These are phyloP conservation scores for Saccostrea cuccullata DNA, from an alignment of 1,140 invertebrate genomes.

Conservation along the genomic window DNA sequence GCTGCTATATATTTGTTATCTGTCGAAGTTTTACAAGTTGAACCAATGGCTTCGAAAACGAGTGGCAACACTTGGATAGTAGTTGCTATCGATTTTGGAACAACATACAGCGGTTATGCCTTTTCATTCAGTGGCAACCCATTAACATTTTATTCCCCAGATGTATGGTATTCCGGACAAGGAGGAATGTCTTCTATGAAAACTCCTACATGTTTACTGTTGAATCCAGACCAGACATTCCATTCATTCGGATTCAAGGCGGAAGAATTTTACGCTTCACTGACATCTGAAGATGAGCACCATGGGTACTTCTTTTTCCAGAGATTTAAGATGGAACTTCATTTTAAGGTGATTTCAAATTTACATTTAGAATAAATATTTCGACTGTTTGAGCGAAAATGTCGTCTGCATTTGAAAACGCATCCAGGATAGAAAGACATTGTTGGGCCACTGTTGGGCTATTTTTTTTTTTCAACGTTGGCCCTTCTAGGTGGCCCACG, in stretches of 20 bases:
- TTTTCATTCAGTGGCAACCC: constrained; percentile 80
- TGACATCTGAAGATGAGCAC: constrained; percentile 77
- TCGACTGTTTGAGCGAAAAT: no score
- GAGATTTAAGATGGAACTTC: constrained; percentile 83
- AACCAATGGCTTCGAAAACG: no score
- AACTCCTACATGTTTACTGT: constrained; percentile 81
- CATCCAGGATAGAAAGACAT: no score
- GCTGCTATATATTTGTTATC: background rate
- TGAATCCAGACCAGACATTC: constrained; percentile 80
- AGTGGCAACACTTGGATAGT: constrained; percentile 69
- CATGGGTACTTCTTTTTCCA: constrained; percentile 82
- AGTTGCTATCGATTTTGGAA: constrained; percentile 83
- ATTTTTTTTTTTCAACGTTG: no score
- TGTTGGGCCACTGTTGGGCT: no score
- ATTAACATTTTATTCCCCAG: constrained; percentile 81
- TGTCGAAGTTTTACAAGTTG: no score
- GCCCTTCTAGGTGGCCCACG: no score
- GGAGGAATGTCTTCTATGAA: constrained; percentile 82
- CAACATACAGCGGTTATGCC: constrained; percentile 77
- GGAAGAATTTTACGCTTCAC: constrained; percentile 81
- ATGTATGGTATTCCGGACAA: constrained; percentile 82
- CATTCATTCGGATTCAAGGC: constrained; percentile 82
- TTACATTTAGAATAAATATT: no score
- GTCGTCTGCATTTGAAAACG: no score
- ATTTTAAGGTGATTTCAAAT: constrained; percentile 57